Base-by-base conservation (phyloP, 2,888 invertebrate species). In the Lasioglossum pauxillum region DNA sequence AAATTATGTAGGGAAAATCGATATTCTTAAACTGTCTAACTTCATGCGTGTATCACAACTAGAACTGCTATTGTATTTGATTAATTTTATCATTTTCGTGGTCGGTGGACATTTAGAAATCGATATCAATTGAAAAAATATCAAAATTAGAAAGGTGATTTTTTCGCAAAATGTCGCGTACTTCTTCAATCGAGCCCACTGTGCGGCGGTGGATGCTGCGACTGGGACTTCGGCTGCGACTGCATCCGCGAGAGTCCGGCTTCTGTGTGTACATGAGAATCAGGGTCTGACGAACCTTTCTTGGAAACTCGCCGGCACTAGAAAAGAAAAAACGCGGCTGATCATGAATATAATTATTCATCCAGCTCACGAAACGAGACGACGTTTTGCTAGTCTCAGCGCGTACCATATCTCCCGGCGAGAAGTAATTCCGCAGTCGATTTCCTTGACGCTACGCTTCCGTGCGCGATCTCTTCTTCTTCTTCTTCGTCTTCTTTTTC, bases 401-500 rank as follows among this genome's bases (percentile, higher is more conserved):
- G 75, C 78, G 72, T 72, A 46, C 73, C 44, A 60, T 71, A 74
- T 67, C 71, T 72, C 27, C 53, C 64, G 44, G 14, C 10, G 44
- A 53, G 31, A 72, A 53, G 44, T 41, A 44, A 84, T 53, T 78
- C 71, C 71, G 41, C 75, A 41, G 46, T 64, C 75, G 53, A 71
- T 75, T 83, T 75, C 78, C 72, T 84, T 75, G 60, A 75, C 74
- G 49, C n/a, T 27, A 2, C 12, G 27, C 44, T 74, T 81, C 76
- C 76, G 74, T 2, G 0, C 44, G 23, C 12, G 46, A 49, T 38
- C 14, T 27, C 19, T 27, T 31, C 27, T 31, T 64, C 53, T 53
- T 23, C 53, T 46, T 46, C 19, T 7, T 19, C 49, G 5, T 19
- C 49, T 49, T 49, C 5, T 5, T 2, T 7, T 53, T 53, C 53